phyloP scores from a whole-genome alignment of 2,113 vertebrate species.

The Mystacornis crossleyi region DNA sequence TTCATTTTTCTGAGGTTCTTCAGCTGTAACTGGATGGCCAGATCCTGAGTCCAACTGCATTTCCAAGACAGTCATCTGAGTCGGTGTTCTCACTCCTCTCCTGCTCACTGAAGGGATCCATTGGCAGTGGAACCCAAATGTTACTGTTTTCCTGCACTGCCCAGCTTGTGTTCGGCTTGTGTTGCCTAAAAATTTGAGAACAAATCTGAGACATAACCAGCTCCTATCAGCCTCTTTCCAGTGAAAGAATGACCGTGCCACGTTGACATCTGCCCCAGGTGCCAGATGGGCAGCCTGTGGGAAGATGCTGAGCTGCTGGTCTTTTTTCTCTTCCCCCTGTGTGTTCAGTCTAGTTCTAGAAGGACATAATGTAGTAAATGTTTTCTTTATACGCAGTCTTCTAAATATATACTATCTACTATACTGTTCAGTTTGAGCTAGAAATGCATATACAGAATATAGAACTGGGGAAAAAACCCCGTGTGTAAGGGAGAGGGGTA shows the following conservation, averaged over 20 bases:
- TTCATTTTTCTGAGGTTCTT: not conserved
- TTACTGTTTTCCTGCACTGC: not conserved
- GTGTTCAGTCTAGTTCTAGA: not conserved
- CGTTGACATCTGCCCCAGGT: too few species aligned
- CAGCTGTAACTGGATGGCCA: not conserved
- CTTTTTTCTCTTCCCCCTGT: not conserved
- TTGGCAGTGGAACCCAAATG: not conserved
- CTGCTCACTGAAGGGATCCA: not conserved
- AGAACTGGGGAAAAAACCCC: not conserved
- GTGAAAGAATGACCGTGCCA: not conserved
- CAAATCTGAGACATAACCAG: not conserved
- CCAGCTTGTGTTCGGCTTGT: not conserved
- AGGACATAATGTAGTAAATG: not conserved
- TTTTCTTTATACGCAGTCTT: not conserved
- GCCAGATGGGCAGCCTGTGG: not conserved
- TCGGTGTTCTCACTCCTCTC: not conserved
- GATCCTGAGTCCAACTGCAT: not conserved
- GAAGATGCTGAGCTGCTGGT: not conserved
- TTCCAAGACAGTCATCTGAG: not conserved
- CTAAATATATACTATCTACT: not conserved
- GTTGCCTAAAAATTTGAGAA: not conserved
- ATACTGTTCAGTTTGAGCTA: not conserved
- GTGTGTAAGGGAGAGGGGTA: not conserved
- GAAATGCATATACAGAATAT: not conserved
- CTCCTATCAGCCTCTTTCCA: not conserved